These are phyloP conservation scores for Centropus unirufus DNA, from an alignment of 2,113 vertebrate genomes.

Conservation along the genomic window DNA sequence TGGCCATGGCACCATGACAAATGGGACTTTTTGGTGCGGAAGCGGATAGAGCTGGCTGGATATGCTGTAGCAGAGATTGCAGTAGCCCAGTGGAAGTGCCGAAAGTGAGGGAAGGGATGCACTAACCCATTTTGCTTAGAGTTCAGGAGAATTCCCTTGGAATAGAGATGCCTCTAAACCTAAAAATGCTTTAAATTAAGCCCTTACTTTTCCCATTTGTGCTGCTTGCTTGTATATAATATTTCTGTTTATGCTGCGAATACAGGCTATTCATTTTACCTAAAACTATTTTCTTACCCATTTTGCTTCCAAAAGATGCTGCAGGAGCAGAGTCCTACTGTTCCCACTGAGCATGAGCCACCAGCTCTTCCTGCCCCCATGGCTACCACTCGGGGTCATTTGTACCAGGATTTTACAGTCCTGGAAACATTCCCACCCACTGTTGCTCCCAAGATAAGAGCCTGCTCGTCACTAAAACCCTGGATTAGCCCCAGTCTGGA, in stretches of 20 bases:
- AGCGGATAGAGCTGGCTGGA: not conserved
- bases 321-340: not conserved
- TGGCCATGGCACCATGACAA: accelerated
- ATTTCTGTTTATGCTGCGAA: constrained; percentile 4
- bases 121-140: accelerated
- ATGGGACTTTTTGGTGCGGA: accelerated
- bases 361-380: accelerated
- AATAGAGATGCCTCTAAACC: not conserved
- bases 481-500: not conserved
- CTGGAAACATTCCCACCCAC: not conserved
- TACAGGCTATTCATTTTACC: not conserved
- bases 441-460: not conserved
- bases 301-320: not conserved
- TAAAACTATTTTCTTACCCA: not conserved
- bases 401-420: not conserved
- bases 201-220: not conserved
- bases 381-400: not conserved
- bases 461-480: not conserved
- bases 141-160: not conserved
- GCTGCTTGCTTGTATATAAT: not conserved
- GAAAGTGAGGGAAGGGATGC: not conserved
- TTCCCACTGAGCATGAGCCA: accelerated
- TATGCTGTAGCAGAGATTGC: not conserved
- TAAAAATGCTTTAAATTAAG: not conserved
- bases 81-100: not conserved